Base-by-base conservation (phyloP, 2,888 invertebrate species). In the Orthonevra nobilis region DNA sequence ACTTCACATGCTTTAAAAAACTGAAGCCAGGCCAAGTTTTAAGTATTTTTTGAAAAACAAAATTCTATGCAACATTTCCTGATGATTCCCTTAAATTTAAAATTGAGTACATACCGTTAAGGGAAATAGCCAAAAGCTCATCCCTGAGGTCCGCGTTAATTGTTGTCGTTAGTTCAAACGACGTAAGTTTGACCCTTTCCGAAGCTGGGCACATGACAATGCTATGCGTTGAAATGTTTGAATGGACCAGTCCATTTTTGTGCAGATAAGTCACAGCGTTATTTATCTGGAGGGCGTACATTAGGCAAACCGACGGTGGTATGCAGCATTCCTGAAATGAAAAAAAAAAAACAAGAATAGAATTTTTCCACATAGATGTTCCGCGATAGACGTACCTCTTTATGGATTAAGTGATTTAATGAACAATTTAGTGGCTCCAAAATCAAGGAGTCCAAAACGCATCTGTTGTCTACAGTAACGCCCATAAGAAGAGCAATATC, bases 401-500 rank as follows among this genome's bases (percentile, higher is more conserved):
- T 5, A 12, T 79, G 68, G 32, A 79, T 73, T 2, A 61, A 68
- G 23, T 73, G 66, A 36, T 68, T 38, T 17, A 79, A 56, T 4
- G 79, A 68, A 17, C 36, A 79, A 44, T 44, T 40, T 10, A 79
- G 17, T 0, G 79, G 79, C 12, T 79, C 79, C 12, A 79, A 42
- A 19, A 79, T 73, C 12, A 79, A 36, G 0, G 79, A 73, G 44
- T 79, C 73, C 23, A 79, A 26, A 14, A 48, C 12, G 10, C 68
- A 68, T n/a, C 61, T 73, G 14, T 79, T 79, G 19, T 79, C 73
- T 3, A 79, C 73, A 6, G 73, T 68, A 44, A 79, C 61, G 6
- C 73, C 79, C 79, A 79, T 79, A 12, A 79, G 50, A 4, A 79
- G 48, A 5, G 61, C 66, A n/a, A 79, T 56, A 26, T 73, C 66